Conservation (phyloP, 1,140 invertebrate species). For the Chrysopa pallens region DNA sequence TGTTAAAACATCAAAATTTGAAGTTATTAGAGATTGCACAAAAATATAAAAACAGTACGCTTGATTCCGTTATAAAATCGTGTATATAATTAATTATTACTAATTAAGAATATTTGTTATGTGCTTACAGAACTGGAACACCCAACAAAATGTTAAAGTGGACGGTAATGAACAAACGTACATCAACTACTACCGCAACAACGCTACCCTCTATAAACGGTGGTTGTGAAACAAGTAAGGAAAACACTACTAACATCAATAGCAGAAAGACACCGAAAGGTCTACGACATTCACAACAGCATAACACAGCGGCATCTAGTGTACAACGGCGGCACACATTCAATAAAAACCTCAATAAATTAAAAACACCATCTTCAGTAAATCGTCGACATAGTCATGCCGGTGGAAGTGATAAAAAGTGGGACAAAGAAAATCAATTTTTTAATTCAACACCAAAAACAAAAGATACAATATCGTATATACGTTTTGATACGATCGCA, state of each 20-base stretch:
- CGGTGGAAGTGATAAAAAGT: constrained; percentile 6
- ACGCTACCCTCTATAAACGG: constrained; percentile 2
- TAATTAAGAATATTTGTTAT: no score
- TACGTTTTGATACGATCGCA: constrained; percentile 10
- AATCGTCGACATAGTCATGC: constrained; percentile 7
- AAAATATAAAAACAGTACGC: no score
- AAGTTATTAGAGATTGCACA: no score
- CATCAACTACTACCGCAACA: constrained; percentile 6
- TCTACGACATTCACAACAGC: background rate
- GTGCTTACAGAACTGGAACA: no score
- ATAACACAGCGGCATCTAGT: constrained; percentile 6
- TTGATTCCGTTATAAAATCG: no score
- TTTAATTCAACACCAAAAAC: constrained; percentile 17
- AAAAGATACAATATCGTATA: constrained; percentile 8
- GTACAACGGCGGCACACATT: constrained; percentile 4
- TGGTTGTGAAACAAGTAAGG: constrained; percentile 5
- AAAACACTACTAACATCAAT: constrained; percentile 1
- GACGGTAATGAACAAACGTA: constrained; percentile 14
- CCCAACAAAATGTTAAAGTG: constrained; percentile 18
- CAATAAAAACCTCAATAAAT: background rate
- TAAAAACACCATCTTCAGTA: background rate
- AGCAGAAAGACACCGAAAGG: background rate
- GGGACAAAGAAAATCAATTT: constrained; percentile 19
- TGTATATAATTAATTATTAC: no score
- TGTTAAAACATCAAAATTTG: no score